Evolutionary conservation across 2,113 vertebrate genomes (phyloP), one percentile per base, ranked within the genome.

Genomic region (Rhagologus leucostigma): DNA sequence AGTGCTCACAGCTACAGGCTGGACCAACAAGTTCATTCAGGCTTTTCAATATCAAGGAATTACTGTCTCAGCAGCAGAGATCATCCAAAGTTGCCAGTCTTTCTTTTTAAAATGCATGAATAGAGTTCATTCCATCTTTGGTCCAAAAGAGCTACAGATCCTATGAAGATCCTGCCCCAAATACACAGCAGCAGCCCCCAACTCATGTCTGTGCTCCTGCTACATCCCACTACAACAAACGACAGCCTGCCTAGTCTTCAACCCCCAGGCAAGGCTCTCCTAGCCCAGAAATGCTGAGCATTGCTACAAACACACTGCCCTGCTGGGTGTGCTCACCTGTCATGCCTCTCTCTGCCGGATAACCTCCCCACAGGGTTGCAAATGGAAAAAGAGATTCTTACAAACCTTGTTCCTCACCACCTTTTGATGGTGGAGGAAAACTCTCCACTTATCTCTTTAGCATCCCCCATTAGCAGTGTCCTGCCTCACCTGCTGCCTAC

Each of bases 191-290:
- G 32, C 39, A 64, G 35, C 26, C 24, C 41, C 32, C 23, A 15
- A 0, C 37, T 46, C n/a, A n/a, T 3, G 5, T 21, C 82, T 3
- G 1, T 5, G 1, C 7, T 30, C 24, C 41, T 52, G 18, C 17
- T 50, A 49, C 55, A 50, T 10, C 18, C 16, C 65, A 22, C 13
- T 11, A 1, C 3, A 62, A 41, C 10, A 77, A 39, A n/a, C 8
- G 35, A 22, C 22, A 78, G 19, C 21, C 33, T 29, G 13, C 23
- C n/a, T 6, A 5, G 6, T 75, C 55, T 30, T 37, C 37, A 49
- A 49, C 2, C 4, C 24, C 7, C 46, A 18, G 32, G 15, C 27
- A 57, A 3, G 1, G 16, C 29, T 49, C n/a, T 39, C 50, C 44
- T 5, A 13, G 1, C 32, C 16, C 42, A 52, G 20, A 18, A 50